These are phyloP conservation scores for silkworm (Bombyx mori) DNA, from an alignment of 1,140 invertebrate genomes.

Conservation along the genomic window ASM3026992v2 NC_085127.1:6912001-6912500, in stretches of 20 bases:
- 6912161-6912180: constrained; percentile 1
- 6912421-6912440: constrained; percentile 60
- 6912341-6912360: constrained; percentile 3
- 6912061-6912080: too few relatives aligned
- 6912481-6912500: constrained; percentile 55
- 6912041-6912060: too few relatives aligned
- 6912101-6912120: constrained; percentile 11
- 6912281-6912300: constrained; percentile 7
- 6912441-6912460: constrained; percentile 46
- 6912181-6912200: constrained; percentile 12
- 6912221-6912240: too few relatives aligned
- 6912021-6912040: too few relatives aligned
- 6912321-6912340: constrained; percentile 8
- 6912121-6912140: constrained; percentile 3
- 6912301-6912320: neutral
- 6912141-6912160: neutral
- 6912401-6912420: constrained; percentile 37
- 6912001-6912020: too few relatives aligned
- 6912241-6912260: neutral
- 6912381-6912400: neutral
- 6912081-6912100: constrained; percentile 13
- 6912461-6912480: constrained; percentile 39
- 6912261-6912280: constrained; percentile 12
- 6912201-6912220: constrained; percentile 2
- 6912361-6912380: constrained; percentile 5